Percentiles rank a stretch among this genome's conserved stretches.
These are phyloP conservation scores for Chrysotoxum bicinctum DNA, from an alignment of 2,888 invertebrate genomes.

Conservation along the genomic window DNA sequence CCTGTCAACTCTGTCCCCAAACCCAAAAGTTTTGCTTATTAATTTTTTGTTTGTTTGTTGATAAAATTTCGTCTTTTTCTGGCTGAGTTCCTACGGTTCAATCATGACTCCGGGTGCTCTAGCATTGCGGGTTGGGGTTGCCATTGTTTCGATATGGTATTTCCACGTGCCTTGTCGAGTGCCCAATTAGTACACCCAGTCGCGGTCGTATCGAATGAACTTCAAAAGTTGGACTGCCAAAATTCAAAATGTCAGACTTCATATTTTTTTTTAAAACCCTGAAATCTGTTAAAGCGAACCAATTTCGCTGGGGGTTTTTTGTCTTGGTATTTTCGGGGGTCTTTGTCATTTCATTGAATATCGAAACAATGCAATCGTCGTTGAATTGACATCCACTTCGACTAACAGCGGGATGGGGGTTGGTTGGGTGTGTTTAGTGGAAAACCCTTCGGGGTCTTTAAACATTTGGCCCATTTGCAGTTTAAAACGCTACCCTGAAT, in stretches of 20 bases:
- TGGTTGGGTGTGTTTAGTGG: background rate
- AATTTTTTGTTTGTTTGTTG: constrained; percentile 43
- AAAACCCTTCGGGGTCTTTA: constrained; percentile 39
- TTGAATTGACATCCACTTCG: constrained; percentile 53
- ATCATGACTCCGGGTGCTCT: background rate
- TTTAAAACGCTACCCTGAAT: constrained; percentile 1
- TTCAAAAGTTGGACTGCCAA: constrained; percentile 20
- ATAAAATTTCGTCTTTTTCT: constrained; percentile 48
- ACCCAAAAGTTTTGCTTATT: background rate
- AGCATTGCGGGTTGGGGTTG: background rate
- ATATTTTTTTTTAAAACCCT: background rate
- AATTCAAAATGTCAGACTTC: constrained; percentile 2
- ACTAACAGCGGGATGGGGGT: background rate
- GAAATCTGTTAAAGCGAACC: constrained; percentile 30
- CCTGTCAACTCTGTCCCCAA: background rate
- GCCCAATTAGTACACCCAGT: constrained; percentile 59
- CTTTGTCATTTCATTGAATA: constrained; percentile 25
- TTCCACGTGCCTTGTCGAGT: constrained; percentile 63
- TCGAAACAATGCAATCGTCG: constrained; percentile 55
- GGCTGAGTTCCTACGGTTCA: constrained; percentile 6
- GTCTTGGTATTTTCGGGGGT: background rate
- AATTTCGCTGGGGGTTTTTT: background rate
- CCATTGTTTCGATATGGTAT: constrained; percentile 18
- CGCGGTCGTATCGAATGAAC: constrained; percentile 1
- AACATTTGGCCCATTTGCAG: constrained; percentile 55